A percentile compares a stretch with the other conserved stretches of the same genome.
Evolutionary conservation across 2,113 vertebrate species (phyloP).

Genomic region (Columbina picui): DNA sequence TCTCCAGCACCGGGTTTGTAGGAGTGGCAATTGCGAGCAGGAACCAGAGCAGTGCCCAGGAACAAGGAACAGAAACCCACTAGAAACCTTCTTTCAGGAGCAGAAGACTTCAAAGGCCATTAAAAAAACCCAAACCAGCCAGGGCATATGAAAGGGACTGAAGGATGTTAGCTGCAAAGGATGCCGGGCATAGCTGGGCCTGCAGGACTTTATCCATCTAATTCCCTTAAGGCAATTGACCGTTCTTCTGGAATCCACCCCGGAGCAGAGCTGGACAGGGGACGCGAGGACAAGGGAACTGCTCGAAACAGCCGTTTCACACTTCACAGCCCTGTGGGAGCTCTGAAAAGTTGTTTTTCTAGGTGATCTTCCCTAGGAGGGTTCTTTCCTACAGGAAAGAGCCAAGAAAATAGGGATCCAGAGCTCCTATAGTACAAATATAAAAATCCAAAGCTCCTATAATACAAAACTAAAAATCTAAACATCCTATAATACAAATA

Average conservation of each 20-base stretch:
- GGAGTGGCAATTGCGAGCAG: background rate
- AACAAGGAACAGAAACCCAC: background rate
- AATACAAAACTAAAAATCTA: no score
- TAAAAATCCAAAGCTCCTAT: no score
- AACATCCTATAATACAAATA: accelerated
- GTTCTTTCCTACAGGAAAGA: background rate
- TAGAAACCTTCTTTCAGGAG: background rate
- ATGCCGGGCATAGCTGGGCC: background rate
- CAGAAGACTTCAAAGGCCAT: background rate
- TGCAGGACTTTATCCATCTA: background rate
- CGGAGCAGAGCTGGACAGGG: background rate
- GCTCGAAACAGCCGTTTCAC: background rate
- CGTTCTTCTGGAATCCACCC: background rate
- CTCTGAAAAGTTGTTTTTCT: background rate
- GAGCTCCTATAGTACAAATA: accelerated
- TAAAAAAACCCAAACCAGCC: background rate
- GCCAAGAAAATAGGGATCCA: background rate
- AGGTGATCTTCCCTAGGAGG: background rate
- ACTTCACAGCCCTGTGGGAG: background rate
- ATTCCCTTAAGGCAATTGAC: background rate
- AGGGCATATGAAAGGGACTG: background rate
- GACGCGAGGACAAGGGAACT: background rate
- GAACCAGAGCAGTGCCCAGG: background rate
- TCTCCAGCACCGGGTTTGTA: no score
- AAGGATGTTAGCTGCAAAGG: background rate